Evolutionary conservation across 2,113 vertebrate species (phyloP).

Genomic region (Damaliscus lunatus): DNA sequence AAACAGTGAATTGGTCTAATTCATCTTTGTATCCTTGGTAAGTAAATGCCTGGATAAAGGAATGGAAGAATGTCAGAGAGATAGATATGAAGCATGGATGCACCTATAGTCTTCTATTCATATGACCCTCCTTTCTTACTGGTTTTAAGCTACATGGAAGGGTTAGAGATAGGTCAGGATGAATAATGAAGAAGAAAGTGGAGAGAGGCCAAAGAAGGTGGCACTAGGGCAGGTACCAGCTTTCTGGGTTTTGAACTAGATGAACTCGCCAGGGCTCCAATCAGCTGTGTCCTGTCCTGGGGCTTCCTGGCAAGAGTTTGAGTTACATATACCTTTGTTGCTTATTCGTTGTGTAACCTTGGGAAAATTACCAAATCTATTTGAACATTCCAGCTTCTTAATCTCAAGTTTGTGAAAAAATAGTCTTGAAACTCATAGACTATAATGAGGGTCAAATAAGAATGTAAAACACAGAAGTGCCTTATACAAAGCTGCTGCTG

Average conservation of each 20-base stretch:
- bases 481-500: background rate
- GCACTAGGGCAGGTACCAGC: background rate
- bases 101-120: background rate
- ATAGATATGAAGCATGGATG: background rate
- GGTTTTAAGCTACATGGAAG: background rate
- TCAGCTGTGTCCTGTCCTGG: too few relatives aligned
- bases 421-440: background rate
- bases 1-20: background rate
- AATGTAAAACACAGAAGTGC: background rate
- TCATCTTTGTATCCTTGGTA: background rate
- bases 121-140: background rate
- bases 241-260: background rate
- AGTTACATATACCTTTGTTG: background rate
- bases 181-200: background rate
- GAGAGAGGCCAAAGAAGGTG: background rate
- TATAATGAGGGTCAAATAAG: background rate
- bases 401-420: background rate
- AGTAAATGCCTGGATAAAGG: background rate
- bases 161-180: background rate
- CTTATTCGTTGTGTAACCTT: background rate
- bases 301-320: fast-evolving
- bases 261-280: background rate
- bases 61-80: background rate
- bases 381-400: background rate
- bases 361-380: background rate